Base-by-base conservation (phyloP, 2,113 vertebrate species). In the Pseudorasbora parva region DNA sequence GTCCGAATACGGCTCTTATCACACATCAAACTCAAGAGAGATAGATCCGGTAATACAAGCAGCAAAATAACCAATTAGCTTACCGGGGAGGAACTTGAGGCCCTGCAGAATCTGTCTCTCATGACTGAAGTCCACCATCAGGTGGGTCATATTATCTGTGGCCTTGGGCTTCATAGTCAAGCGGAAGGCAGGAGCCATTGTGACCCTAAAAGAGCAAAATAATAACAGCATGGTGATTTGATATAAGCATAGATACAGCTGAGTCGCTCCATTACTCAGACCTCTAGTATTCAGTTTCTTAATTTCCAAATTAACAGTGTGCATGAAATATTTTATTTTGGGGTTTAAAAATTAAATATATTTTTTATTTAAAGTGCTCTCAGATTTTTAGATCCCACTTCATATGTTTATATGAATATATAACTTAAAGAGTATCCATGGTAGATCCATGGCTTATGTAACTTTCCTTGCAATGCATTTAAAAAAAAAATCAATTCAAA, bases 21-120 rank as follows among this genome's bases (percentile, higher is more conserved):
- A 37, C 33, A 37, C 6, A 7, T 37, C 64, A 66, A 66, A 66
- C 62, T 37, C 62, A 37, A 66, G 64, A 66, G 19, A 4, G 8
- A 30, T 37, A 19, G 64, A 66, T 66, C 64, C 30, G 8, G 64
- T 66, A 66, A 66, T 66, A 21, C 30, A 37, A 66, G 64, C 30
- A 68, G 17, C 17, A 19, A 68, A 68, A 66, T 27, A 64, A 30
- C 27, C 15, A 11, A 23, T 21, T 4, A 68, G 4, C 78, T 68
- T 93, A 99, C 97, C 97, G 88, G 97, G 96, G 86, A 99, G 94
- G 92, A 99, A 99, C 90, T 94, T 93, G 12, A 99, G 93, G 69
- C 90, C 87, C 51, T 95, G 94, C 81, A 99, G 94, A 84, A 94
- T 94, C 76, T 84, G 93, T 84, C 93, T 96, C 91, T 99, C 97